These are phyloP conservation scores for Amiota minor DNA, from an alignment of 2,888 invertebrate species.

Conservation along the genomic window DNA sequence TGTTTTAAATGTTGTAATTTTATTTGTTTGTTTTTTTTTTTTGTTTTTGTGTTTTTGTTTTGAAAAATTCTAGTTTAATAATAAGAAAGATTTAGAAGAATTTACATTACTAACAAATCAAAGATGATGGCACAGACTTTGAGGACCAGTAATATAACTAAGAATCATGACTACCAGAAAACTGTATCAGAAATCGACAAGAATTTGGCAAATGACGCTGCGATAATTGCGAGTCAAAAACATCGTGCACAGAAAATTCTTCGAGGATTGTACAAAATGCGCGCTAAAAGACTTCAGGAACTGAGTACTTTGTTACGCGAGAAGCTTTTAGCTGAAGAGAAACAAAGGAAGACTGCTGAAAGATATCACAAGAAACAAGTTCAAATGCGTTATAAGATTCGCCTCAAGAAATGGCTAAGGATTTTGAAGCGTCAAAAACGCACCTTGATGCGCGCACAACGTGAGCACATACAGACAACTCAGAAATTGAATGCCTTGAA, in stretches of 20 bases:
- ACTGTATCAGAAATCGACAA: too few species aligned
- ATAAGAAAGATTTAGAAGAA: too few species aligned
- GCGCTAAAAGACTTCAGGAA: neutral
- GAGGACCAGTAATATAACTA: too few species aligned
- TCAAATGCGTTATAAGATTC: neutral
- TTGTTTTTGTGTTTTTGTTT: too few species aligned
- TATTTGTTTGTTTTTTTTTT: too few species aligned
- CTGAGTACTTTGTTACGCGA: neutral
- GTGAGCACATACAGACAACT: neutral
- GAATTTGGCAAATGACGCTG: neutral
- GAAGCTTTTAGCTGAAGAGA: neutral
- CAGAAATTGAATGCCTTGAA: neutral
- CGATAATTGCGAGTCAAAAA: neutral
- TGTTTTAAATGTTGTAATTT: too few species aligned
- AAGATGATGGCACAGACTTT: too few species aligned
- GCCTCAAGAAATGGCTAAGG: neutral
- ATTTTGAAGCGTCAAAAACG: neutral
- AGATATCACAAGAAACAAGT: neutral
- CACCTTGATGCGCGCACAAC: neutral
- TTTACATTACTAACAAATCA: too few species aligned
- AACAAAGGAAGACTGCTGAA: neutral
- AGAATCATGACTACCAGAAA: too few species aligned
- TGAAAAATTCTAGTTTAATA: too few species aligned
- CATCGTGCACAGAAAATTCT: slow-evolving; percentile 1
- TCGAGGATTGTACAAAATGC: neutral